Conservation (phyloP, 2,888 invertebrate genomes). For the Pyrrhia umbra region DNA sequence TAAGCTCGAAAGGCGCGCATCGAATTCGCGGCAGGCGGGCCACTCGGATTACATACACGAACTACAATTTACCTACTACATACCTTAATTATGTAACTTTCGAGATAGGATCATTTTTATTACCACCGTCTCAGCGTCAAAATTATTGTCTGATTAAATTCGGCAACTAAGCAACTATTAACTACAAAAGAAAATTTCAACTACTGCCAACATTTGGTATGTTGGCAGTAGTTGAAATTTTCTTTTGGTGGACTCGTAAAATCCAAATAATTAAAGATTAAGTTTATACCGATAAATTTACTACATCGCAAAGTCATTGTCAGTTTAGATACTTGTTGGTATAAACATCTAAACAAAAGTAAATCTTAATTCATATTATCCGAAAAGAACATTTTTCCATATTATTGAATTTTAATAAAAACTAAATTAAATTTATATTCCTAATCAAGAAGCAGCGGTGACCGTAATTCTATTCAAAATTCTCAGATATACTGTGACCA, state of each 20-base stretch:
- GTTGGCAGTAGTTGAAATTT: too few relatives aligned
- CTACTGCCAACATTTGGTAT: slow-evolving; percentile 45
- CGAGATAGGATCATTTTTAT: slow-evolving; percentile 41
- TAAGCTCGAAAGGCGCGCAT: slow-evolving; percentile 78
- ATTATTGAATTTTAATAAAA: slow-evolving; percentile 23
- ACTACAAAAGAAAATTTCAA: slow-evolving; percentile 35
- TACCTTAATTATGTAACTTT: slow-evolving; percentile 59
- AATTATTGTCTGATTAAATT: slow-evolving; percentile 14
- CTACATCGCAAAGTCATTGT: slow-evolving; percentile 53
- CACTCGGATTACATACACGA: slow-evolving; percentile 67
- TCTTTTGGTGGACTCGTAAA: slow-evolving; percentile 66
- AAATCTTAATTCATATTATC: too few relatives aligned
- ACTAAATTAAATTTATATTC: slow-evolving; percentile 33
- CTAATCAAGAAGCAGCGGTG: slow-evolving; percentile 58
- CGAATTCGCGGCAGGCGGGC: slow-evolving; percentile 82
- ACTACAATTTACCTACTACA: slow-evolving; percentile 64
- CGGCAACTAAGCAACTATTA: too few relatives aligned
- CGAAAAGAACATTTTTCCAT: background rate
- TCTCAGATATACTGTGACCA: slow-evolving; percentile 80
- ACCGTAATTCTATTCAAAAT: slow-evolving; percentile 86
- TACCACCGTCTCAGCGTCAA: slow-evolving; percentile 13
- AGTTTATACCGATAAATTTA: slow-evolving; percentile 69
- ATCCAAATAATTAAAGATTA: slow-evolving; percentile 68
- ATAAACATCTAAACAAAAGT: slow-evolving; percentile 12
- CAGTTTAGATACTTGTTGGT: slow-evolving; percentile 21